Evolutionary conservation across 2,113 vertebrate genomes (phyloP).

Genomic region (Scophthalmus maximus): DNA sequence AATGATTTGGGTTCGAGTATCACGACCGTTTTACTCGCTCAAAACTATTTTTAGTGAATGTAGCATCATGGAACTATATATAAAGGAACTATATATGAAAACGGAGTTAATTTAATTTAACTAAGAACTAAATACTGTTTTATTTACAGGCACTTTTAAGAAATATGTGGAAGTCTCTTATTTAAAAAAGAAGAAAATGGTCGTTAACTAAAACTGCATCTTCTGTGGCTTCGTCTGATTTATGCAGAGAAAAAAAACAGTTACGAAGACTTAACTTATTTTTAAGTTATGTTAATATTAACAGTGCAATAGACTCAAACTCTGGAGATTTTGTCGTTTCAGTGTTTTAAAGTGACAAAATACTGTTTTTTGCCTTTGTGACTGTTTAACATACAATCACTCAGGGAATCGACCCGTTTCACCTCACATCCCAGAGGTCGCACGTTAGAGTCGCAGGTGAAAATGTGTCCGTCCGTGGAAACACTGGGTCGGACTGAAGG

Average conservation of each 20-base stretch:
- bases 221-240: background rate
- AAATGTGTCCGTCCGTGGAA: background rate
- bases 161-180: background rate
- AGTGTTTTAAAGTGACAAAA: background rate
- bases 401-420: background rate
- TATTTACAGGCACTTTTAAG: conserved; percentile 39
- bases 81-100: background rate
- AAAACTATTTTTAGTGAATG: too few relatives aligned
- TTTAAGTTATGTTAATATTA: too few relatives aligned
- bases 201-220: background rate
- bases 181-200: background rate
- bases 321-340: background rate
- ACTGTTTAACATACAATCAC: background rate
- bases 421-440: background rate
- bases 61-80: background rate
- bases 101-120: background rate
- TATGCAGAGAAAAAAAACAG: background rate
- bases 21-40: too few relatives aligned
- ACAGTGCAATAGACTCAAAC: too few relatives aligned
- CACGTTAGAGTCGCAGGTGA: background rate
- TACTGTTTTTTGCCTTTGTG: background rate
- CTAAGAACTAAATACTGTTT: conserved; percentile 7
- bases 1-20: too few relatives aligned
- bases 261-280: too few relatives aligned
- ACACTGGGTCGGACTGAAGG: background rate